These are phyloP conservation scores for Nemotelus nigrinus DNA, from an alignment of 2,888 invertebrate species.

Conservation along the genomic window DNA sequence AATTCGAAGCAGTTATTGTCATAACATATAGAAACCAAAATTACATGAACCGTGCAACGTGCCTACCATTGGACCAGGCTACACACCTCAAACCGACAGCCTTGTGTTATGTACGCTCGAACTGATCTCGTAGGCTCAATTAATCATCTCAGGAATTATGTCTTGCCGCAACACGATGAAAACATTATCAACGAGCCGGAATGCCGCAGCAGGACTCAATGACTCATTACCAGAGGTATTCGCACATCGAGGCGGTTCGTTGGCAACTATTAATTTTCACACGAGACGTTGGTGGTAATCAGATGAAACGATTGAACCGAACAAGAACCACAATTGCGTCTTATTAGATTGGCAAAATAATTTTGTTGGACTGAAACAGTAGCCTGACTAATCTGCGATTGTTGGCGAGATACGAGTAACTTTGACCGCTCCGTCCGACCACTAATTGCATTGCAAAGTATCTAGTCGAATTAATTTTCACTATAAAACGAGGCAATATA, in stretches of 20 bases:
- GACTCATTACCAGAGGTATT: too few species aligned
- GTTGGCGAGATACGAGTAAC: conserved; percentile 6
- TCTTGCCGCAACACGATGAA: conserved; percentile 35
- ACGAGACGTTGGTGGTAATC: too few species aligned
- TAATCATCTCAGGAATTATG: conserved; percentile 35
- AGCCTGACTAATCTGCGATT: too few species aligned
- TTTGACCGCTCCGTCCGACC: conserved; percentile 16
- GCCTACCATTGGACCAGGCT: neutral
- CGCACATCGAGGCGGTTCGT: too few species aligned
- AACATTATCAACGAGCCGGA: conserved; percentile 1
- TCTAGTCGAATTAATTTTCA: conserved; percentile 29
- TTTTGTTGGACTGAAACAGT: too few species aligned
- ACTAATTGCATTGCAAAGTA: conserved; percentile 38
- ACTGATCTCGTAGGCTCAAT: conserved; percentile 14
- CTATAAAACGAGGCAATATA: neutral
- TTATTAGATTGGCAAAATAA: too few species aligned
- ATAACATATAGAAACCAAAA: neutral
- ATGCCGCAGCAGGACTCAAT: neutral
- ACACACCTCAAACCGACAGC: too few species aligned
- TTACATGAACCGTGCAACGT: conserved; percentile 9
- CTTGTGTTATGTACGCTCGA: neutral
- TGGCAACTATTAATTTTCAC: too few species aligned
- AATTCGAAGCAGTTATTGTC: neutral
- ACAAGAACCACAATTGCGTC: too few species aligned
- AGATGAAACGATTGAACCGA: too few species aligned